Evolutionary conservation across 1,140 invertebrate species (phyloP).

Genomic region (Panagrolaimus sp.): DNA sequence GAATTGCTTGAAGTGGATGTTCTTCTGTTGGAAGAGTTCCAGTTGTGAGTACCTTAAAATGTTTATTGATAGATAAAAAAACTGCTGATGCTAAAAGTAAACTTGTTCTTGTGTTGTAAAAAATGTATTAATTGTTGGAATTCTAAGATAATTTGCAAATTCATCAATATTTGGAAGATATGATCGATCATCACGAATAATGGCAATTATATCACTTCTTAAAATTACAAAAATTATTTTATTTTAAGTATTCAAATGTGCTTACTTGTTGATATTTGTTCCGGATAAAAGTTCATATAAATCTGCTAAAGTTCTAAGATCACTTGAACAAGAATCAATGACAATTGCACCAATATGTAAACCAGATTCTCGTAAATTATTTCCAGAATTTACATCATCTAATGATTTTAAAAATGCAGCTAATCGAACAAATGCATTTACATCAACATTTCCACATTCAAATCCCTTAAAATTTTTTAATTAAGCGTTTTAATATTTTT

Average conservation of each 20-base stretch:
- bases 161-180: constrained; percentile 45
- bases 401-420: constrained; percentile 43
- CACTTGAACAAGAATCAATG: constrained; percentile 45
- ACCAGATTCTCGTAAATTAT: constrained; percentile 26
- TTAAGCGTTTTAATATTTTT: no score
- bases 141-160: constrained; percentile 32
- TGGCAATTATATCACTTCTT: constrained; percentile 44
- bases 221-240: constrained; percentile 13
- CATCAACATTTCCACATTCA: constrained; percentile 46
- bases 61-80: no score
- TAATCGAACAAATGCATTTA: constrained; percentile 44
- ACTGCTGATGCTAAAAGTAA: background rate
- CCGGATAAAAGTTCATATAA: constrained; percentile 49
- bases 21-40: constrained; percentile 32
- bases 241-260: background rate
- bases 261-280: constrained; percentile 48
- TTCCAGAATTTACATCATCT: constrained; percentile 27
- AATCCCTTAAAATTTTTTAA: constrained; percentile 41
- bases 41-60: constrained; percentile 31
- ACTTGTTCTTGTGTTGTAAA: constrained; percentile 30
- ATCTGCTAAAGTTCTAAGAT: constrained; percentile 45
- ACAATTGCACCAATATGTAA: constrained; percentile 46
- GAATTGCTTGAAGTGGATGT: constrained; percentile 36
- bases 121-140: constrained; percentile 44
- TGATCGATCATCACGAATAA: constrained; percentile 39